Percentiles rank a stretch among this genome's conserved stretches.
Evolutionary conservation across 2,888 invertebrate genomes (phyloP).

Genomic region (Leptinotarsa juncta): DNA sequence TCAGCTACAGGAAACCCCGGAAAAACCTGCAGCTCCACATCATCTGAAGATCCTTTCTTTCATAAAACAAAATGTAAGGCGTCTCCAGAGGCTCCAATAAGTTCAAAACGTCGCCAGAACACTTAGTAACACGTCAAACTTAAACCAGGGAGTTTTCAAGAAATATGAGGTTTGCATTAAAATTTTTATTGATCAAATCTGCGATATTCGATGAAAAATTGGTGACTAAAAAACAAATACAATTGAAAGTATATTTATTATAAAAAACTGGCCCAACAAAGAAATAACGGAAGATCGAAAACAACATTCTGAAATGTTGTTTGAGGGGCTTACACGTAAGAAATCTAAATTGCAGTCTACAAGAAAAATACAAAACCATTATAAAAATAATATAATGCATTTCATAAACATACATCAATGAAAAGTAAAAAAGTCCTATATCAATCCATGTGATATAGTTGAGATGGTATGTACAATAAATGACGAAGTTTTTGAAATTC

Average conservation of each 20-base stretch:
- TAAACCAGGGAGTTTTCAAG: no score
- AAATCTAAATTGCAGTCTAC: conserved; percentile 16
- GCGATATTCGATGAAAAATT: no score
- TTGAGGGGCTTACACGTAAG: neutral
- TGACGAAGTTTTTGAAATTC: neutral
- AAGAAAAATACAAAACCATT: conserved; percentile 37
- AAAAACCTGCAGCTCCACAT: no score
- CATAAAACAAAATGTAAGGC: no score
- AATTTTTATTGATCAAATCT: no score
- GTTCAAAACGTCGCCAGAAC: no score
- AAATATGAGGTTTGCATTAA: no score
- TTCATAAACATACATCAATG: conserved; percentile 32
- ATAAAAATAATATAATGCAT: conserved; percentile 39
- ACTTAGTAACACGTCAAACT: no score
- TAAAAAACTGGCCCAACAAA: conserved; percentile 15
- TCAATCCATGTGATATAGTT: neutral
- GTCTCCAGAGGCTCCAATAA: no score
- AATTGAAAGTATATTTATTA: conserved; percentile 11
- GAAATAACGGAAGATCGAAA: neutral
- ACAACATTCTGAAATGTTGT: neutral
- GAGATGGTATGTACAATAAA: conserved; percentile 13
- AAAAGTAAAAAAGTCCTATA: conserved; percentile 30
- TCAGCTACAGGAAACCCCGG: no score
- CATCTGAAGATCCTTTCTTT: no score
- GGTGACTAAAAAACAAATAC: neutral